Evolutionary conservation across 2,113 vertebrate species (phyloP).

Genomic region (Platanista minor): DNA sequence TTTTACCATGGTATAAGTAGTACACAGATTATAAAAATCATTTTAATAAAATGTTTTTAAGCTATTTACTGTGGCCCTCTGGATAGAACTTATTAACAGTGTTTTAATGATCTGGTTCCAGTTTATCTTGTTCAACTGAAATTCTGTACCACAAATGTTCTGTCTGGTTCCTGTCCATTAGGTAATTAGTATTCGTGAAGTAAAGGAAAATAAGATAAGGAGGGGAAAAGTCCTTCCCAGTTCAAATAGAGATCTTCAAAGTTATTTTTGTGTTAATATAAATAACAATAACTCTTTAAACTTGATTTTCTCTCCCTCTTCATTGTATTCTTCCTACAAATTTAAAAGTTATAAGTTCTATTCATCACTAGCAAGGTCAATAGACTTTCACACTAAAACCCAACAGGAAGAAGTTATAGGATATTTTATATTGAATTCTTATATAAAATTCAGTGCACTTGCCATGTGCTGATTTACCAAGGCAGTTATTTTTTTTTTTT

Average conservation of each 20-base stretch:
- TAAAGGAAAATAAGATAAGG: background rate
- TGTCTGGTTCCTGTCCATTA: background rate
- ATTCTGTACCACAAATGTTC: background rate
- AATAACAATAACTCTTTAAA: background rate
- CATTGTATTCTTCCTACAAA: background rate
- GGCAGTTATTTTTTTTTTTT: too few relatives aligned
- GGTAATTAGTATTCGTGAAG: background rate
- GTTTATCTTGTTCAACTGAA: background rate
- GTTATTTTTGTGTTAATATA: conserved; percentile 1
- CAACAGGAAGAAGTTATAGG: background rate
- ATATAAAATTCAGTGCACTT: background rate
- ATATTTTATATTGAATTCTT: conserved; percentile 13
- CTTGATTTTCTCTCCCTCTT: conserved; percentile 4
- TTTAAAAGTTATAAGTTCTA: background rate
- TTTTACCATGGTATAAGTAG: background rate
- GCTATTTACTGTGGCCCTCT: background rate
- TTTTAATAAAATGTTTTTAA: background rate
- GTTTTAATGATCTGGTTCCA: background rate
- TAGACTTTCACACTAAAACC: background rate
- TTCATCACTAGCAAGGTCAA: background rate
- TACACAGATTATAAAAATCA: background rate
- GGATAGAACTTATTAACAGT: background rate
- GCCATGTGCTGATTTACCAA: background rate
- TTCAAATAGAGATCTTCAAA: background rate
- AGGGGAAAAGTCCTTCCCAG: background rate